phyloP scores from a whole-genome alignment of 2,113 vertebrate genomes.

The Polypterus bichir region DNA sequence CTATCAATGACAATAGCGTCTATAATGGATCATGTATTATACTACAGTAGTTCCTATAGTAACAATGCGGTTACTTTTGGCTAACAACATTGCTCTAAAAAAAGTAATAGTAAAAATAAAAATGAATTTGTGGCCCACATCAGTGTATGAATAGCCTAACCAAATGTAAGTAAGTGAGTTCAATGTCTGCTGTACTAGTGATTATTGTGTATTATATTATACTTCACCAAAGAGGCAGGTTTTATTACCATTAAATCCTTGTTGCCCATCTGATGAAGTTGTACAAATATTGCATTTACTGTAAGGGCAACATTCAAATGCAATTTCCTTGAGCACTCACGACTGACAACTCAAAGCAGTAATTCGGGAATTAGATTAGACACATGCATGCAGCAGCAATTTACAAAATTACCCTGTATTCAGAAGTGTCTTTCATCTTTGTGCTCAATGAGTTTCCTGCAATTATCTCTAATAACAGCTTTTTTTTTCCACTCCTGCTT shows the following conservation, averaged over 20 bases:
- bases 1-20: too few species aligned
- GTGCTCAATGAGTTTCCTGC: constrained; percentile 57
- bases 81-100: too few species aligned
- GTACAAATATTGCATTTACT: constrained; percentile 22
- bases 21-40: too few species aligned
- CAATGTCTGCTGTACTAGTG: background rate
- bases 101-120: background rate
- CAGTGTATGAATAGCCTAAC: background rate
- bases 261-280: constrained; percentile 9
- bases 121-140: background rate
- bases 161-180: constrained; percentile 5
- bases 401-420: constrained; percentile 65
- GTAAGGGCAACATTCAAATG: constrained; percentile 19
- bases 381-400: constrained; percentile 57
- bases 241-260: constrained; percentile 19
- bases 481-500: constrained; percentile 42
- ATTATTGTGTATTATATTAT: background rate
- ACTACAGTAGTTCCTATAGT: too few species aligned
- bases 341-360: constrained; percentile 29
- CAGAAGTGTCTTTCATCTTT: constrained; percentile 63
- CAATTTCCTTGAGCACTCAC: constrained; percentile 19
- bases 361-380: constrained; percentile 59
- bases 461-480: constrained; percentile 62
- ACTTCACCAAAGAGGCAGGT: background rate
- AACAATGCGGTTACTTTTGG: too few species aligned